Percentiles rank a stretch among this genome's conserved stretches.
phyloP scores from a whole-genome alignment of 2,797 vertebrate genomes.

The Salmo trutta region DNA sequence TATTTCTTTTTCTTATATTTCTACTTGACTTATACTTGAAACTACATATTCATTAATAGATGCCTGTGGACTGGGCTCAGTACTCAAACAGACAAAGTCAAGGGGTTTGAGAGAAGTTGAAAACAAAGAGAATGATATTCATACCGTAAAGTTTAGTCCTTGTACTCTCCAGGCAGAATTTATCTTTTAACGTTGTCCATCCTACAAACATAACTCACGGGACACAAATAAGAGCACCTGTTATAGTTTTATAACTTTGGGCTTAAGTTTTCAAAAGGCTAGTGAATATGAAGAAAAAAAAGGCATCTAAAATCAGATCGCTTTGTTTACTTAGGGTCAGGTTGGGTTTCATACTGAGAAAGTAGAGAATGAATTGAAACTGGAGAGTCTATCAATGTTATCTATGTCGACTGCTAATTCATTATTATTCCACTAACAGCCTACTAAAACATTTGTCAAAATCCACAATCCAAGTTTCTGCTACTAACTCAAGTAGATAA shows the following conservation, averaged over 20 bases:
- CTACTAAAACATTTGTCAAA: conserved; percentile 51
- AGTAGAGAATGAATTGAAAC: background rate
- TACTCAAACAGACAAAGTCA: background rate
- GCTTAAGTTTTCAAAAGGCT: conserved; percentile 38
- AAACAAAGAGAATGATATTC: background rate
- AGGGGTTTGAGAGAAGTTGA: background rate
- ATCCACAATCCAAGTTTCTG: conserved; percentile 59
- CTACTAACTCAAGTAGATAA: conserved; percentile 57
- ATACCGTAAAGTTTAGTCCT: background rate
- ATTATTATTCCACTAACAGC: conserved; percentile 66
- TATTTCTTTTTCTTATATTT: conserved; percentile 16
- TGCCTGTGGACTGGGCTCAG: conserved; percentile 5
- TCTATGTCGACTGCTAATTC: conserved; percentile 59
- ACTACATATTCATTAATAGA: background rate
- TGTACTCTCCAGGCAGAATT: background rate
- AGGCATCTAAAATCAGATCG: background rate
- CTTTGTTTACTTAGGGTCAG: background rate
- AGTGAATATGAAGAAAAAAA: background rate
- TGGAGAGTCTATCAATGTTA: conserved; percentile 48
- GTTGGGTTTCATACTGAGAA: background rate
- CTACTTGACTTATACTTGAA: background rate
- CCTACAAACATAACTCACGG: background rate
- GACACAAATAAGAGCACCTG: conserved; percentile 12
- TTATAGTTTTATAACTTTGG: conserved; percentile 54
- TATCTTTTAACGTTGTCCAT: background rate